phyloP scores from a whole-genome alignment of 92 coral and sea anemone genomes.

The Epizoanthus stellaris region DNA sequence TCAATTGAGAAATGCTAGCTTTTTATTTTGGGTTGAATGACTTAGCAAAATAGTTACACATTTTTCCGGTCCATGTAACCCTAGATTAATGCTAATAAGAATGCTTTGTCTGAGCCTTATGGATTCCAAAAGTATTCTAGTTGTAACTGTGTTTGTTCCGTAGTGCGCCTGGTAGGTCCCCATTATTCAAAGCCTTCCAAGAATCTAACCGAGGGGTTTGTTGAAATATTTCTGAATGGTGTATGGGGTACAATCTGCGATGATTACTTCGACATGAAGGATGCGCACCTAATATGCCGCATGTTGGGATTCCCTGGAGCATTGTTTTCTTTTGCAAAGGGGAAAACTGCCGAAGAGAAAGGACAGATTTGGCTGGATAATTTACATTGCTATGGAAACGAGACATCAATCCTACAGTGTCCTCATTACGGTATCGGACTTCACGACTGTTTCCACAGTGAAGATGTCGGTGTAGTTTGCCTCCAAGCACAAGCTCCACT shows the following conservation, averaged over 20 bases:
- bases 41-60: too few species aligned
- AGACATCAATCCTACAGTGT: slow-evolving; percentile 19
- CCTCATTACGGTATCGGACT: neutral
- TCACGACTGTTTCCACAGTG: slow-evolving; percentile 36
- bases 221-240: slow-evolving; percentile 39
- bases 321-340: neutral
- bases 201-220: slow-evolving; percentile 35
- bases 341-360: slow-evolving; percentile 2
- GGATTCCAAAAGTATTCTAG: neutral
- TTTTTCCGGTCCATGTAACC: too few species aligned
- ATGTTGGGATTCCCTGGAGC: slow-evolving; percentile 41
- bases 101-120: too few species aligned
- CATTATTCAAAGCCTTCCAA: neutral
- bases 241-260: slow-evolving; percentile 27
- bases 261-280: slow-evolving; percentile 30
- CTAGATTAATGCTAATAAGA: too few species aligned
- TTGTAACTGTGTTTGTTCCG: neutral
- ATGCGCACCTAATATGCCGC: slow-evolving; percentile 33
- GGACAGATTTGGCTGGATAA: slow-evolving; percentile 43
- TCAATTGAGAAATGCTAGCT: too few species aligned
- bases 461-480: slow-evolving; percentile 55
- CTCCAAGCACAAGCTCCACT: slow-evolving; percentile 3
- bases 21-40: too few species aligned
- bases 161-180: slow-evolving; percentile 21
- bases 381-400: slow-evolving; percentile 32